These are phyloP conservation scores for Ganaspis sp. DNA, from an alignment of 1,140 invertebrate species.

Conservation along the genomic window DNA sequence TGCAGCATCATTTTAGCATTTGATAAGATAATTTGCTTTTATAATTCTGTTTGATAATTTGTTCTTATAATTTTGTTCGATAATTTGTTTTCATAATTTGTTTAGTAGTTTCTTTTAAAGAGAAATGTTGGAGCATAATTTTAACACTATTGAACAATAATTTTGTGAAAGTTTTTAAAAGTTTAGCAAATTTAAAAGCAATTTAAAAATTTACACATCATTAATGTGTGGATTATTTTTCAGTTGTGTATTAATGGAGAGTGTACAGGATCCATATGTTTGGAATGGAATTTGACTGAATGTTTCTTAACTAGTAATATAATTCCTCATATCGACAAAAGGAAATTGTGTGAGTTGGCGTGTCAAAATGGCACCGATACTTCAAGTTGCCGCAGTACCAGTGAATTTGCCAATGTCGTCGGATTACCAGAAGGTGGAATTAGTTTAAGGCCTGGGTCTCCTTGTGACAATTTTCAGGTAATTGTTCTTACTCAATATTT, in stretches of 20 bases:
- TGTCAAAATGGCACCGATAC: slow-evolving; percentile 91
- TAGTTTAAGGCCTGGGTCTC: slow-evolving; percentile 93
- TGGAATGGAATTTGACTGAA: slow-evolving; percentile 94
- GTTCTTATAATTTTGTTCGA: no score
- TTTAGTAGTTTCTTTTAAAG: no score
- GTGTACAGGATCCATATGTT: slow-evolving; percentile 96
- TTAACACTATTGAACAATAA: no score
- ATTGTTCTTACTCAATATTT: not conserved
- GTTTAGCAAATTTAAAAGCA: slow-evolving; percentile 38
- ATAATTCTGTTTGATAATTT: no score
- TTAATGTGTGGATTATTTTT: slow-evolving; percentile 65
- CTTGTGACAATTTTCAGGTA: slow-evolving; percentile 98
- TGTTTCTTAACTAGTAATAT: slow-evolving; percentile 95
- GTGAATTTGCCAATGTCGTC: slow-evolving; percentile 85
- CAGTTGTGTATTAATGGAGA: slow-evolving; percentile 95
- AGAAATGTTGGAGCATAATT: no score
- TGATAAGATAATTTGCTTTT: no score
- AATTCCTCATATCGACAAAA: slow-evolving; percentile 89
- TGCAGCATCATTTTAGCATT: no score
- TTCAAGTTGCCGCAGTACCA: slow-evolving; percentile 90
- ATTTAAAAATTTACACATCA: slow-evolving; percentile 16
- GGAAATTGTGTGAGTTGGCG: slow-evolving; percentile 95
- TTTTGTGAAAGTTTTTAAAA: no score
- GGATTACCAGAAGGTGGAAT: slow-evolving; percentile 90
- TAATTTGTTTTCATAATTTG: slow-evolving; percentile 34